Conservation (phyloP, 2,113 vertebrate species). For the Cyanoderma ruficeps region DNA sequence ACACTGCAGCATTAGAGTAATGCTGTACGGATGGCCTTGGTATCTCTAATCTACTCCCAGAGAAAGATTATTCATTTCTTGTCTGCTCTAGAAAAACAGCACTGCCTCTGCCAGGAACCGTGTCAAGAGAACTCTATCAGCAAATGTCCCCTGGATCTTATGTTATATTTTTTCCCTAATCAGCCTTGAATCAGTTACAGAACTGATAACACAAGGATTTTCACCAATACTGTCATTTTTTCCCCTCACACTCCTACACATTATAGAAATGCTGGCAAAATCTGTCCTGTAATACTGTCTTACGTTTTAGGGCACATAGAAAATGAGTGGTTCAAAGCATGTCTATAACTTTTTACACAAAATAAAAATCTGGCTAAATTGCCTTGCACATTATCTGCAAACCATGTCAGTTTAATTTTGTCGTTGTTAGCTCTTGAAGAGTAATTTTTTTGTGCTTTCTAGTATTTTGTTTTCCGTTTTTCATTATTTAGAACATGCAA, state of each 20-base stretch:
- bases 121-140: not conserved
- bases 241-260: not conserved
- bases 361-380: not conserved
- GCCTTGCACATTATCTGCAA: not conserved
- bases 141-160: not conserved
- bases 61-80: not conserved
- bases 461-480: not conserved
- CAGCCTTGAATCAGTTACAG: not conserved
- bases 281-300: not conserved
- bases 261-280: not conserved
- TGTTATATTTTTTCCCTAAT: not conserved
- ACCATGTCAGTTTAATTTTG: not conserved
- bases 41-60: not conserved
- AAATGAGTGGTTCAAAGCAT: not conserved
- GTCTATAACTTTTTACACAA: not conserved
- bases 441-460: not conserved
- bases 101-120: not conserved
- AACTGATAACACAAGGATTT: not conserved
- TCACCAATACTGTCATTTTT: not conserved
- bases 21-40: not conserved
- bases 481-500: not conserved
- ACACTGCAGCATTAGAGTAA: not conserved
- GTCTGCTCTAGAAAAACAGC: not conserved
- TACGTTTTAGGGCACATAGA: rapidly evolving
- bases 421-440: not conserved